These are phyloP conservation scores for Scaptomyza reducta DNA, from an alignment of 2,888 invertebrate genomes.

Conservation along the genomic window DNA sequence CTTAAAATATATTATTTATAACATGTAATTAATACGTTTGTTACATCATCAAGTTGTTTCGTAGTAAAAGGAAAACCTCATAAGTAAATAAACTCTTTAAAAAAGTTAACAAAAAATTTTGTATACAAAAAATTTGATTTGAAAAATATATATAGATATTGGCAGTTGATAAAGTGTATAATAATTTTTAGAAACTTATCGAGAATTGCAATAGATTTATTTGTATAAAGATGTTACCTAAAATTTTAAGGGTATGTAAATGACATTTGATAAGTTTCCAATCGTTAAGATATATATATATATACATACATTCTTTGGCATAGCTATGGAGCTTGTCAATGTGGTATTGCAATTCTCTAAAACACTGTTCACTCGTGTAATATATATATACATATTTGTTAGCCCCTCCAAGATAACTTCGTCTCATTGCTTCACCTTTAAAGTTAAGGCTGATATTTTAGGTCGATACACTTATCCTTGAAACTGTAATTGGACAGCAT, in stretches of 20 bases:
- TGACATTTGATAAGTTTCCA: not conserved
- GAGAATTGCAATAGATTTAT: conserved; percentile 35
- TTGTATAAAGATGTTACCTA: conserved; percentile 18
- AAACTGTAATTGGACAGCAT: conserved; percentile 71
- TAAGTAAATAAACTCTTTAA: too few species aligned
- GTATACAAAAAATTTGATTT: too few species aligned
- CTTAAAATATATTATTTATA: conserved; percentile 4
- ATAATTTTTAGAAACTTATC: not conserved
- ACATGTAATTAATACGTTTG: not conserved
- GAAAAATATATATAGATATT: not conserved
- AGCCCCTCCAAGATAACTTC: not conserved
- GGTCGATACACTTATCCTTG: conserved; percentile 61
- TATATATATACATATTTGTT: not conserved
- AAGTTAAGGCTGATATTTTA: conserved; percentile 10
- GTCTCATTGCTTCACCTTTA: not conserved
- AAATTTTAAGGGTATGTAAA: conserved; percentile 4
- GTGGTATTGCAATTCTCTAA: conserved; percentile 20
- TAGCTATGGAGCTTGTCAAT: conserved; percentile 4
- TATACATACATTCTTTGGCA: not conserved
- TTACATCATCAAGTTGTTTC: conserved; percentile 15
- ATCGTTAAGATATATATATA: not conserved
- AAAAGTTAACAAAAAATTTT: too few species aligned
- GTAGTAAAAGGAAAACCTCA: conserved; percentile 5
- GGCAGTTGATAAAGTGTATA: not conserved
- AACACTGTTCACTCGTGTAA: not conserved